Evolutionary conservation across 1,140 invertebrate species (phyloP).

Genomic region (Drosophila sechellia): DNA sequence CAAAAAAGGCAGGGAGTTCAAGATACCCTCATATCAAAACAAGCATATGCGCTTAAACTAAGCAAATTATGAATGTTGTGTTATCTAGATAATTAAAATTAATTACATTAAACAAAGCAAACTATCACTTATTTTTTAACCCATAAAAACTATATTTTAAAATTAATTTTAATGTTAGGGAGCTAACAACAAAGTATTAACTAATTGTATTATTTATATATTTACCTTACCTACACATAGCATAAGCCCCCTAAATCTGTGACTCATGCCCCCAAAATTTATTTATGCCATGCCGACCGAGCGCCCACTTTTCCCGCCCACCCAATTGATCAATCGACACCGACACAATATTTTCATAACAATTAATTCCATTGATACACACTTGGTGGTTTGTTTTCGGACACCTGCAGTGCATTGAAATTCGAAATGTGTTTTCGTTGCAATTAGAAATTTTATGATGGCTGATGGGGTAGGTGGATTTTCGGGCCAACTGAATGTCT

Average conservation of each 20-base stretch:
- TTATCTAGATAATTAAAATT: no score
- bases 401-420: conserved; percentile 68
- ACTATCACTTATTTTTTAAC: no score
- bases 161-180: no score
- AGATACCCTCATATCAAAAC: no score
- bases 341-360: conserved; percentile 71
- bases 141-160: no score
- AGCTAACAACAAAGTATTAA: no score
- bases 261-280: conserved; percentile 19
- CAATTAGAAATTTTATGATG: conserved; percentile 73
- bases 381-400: conserved; percentile 40
- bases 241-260: not conserved
- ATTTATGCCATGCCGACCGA: conserved; percentile 1
- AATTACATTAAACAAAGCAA: no score
- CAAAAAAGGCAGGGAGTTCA: no score
- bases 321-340: conserved; percentile 51
- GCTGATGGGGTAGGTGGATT: conserved; percentile 14
- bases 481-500: not conserved
- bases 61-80: no score
- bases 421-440: conserved; percentile 75
- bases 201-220: no score
- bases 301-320: conserved; percentile 2
- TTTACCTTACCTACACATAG: no score
- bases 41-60: no score
- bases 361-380: conserved; percentile 73